Evolutionary conservation across 1,140 invertebrate genomes (phyloP), one percentile per base, ranked within the genome.

Genomic region (Wasmannia auropunctata): DNA sequence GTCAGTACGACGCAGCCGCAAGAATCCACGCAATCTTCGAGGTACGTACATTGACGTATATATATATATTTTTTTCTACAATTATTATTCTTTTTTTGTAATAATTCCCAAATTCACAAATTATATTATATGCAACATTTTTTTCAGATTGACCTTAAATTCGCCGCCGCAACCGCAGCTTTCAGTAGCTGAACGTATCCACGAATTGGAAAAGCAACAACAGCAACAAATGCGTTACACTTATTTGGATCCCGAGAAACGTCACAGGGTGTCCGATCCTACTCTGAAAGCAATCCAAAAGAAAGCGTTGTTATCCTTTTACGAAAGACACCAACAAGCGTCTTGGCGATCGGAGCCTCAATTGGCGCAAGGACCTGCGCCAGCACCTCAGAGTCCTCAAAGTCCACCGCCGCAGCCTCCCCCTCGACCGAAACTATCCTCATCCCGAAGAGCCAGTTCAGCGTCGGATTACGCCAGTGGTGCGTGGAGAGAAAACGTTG

Each of bases 241-340:
- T 7, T 97, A 97, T 92, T 93, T 97, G 56, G 97, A 98, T 91
- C 97, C 97, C 0, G 97, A 97, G n/a, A 98, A 98, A 92, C 97
- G 96, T 69, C 97, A 97, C 87, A 96, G 96, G 86, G 96, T 98
- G 28, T 96, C 97, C 1, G 97, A 98, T 92, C 96, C 97, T 3
- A 97, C 98, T 0, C 92, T 98, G 0, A 98, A 98, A 93, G 97
- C 97, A 0, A 97, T 98, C 43, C 98, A 98, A 91, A 98, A 98
- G 93, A 98, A 98, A 91, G 98, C 98, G 0, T 94, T 98, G 2
- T 94, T 98, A 34, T 98, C 97, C 1, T 98, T 98, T 87, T 98
- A 98, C 93, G 98, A 98, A 90, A 95, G 97, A 49, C 97, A 98
- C 89, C 96, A 97, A 69, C 95, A 96, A 75, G 95, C 94, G n/a